These are phyloP conservation scores for Myocastor coypus DNA, from an alignment of 2,113 vertebrate genomes.

Conservation along the genomic window DNA sequence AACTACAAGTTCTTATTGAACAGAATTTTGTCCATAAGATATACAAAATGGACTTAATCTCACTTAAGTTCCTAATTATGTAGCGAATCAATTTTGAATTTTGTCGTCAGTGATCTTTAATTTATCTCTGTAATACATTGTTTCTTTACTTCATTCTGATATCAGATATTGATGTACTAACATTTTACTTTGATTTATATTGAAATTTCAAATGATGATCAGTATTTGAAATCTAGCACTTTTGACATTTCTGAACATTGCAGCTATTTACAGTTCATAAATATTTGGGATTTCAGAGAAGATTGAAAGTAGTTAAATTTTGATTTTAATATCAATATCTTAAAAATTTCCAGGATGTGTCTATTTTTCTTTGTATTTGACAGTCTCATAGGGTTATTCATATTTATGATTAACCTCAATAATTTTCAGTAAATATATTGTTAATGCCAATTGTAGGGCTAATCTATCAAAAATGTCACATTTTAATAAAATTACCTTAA, in stretches of 20 bases:
- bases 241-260: not conserved
- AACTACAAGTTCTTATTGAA: not conserved
- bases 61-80: not conserved
- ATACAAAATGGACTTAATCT: not conserved
- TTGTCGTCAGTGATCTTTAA: not conserved
- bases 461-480: not conserved
- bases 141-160: not conserved
- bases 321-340: not conserved
- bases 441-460: not conserved
- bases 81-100: not conserved
- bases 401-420: not conserved
- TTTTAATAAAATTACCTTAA: not conserved
- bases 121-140: not conserved
- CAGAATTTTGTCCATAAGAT: not conserved
- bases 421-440: not conserved
- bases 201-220: not conserved
- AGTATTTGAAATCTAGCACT: not conserved
- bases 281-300: not conserved
- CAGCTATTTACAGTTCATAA: not conserved
- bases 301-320: not conserved
- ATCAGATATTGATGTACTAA: not conserved
- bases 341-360: not conserved
- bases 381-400: not conserved
- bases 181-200: not conserved
- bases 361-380: not conserved